Base-by-base conservation (phyloP, 2,888 invertebrate species). In the Chesias legatella region DNA sequence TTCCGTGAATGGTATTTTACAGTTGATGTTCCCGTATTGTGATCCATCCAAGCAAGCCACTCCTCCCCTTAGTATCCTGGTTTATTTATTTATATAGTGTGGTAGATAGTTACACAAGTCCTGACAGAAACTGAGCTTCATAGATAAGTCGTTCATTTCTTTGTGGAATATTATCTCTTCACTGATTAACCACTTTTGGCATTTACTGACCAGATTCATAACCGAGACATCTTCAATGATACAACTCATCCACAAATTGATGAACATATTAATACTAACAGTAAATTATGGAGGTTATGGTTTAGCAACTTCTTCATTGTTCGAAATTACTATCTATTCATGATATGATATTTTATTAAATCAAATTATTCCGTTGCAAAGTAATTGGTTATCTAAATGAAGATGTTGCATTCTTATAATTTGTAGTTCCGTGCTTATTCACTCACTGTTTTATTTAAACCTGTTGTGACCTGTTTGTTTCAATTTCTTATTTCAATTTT, bases 61-160 rank as follows among this genome's bases (percentile, higher is more conserved):
- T 57, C 59, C 54, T 37, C 45, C 48, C 64, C 54, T 48, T 54
- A 58, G 54, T 47, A 39, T 54, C 56, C 41, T 52, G 55, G 53
- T 56, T 52, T 43, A 40, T 48, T 48, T 48, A 43, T 39, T 60
- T 63, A 33, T 58, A 48, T 70, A 72, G 70, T 62, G 63, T 71
- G 67, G 74, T 76, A 75, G 75, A 76, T 72, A 70, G 68, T 67
- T 61, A 76, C 76, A 76, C 73, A 73, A 64, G 59, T 78, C 81
- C 82, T 85, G 84, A 78, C 78, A 76, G 83, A 81, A 73, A 81
- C 84, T 85, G 86, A 83, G 85, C 80, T 76, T 77, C 71, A 70
- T 76, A 77, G 75, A 58, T 59, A 60, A 67, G 55, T 68, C 62
- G 76, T 76, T 81, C 74, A 76, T 79, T 80, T 69, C 51, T 77